phyloP scores from a whole-genome alignment of 2,888 invertebrate species.

The Nasonovia ribisnigri region DNA sequence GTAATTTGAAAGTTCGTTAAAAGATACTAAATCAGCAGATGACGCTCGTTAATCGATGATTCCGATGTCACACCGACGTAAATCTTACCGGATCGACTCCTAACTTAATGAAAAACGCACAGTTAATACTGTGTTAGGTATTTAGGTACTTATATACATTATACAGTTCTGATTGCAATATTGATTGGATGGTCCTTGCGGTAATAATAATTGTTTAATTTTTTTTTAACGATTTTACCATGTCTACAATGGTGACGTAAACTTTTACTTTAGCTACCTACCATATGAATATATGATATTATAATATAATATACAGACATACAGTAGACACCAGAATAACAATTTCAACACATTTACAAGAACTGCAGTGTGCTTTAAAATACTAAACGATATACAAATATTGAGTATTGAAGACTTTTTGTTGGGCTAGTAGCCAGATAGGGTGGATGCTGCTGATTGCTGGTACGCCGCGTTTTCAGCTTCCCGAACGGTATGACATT shows the following conservation, averaged over 20 bases:
- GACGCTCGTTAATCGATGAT: conserved; percentile 26
- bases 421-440: conserved; percentile 45
- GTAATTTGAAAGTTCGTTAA: conserved; percentile 10
- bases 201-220: neutral
- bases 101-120: neutral
- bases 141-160: neutral
- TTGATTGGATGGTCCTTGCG: neutral
- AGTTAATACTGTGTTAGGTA: neutral
- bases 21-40: neutral
- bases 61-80: neutral
- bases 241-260: neutral
- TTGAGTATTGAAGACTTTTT: neutral
- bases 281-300: neutral
- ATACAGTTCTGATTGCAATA: neutral
- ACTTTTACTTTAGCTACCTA: neutral
- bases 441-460: neutral
- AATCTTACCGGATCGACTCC: neutral
- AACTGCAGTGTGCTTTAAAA: neutral
- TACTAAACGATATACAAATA: neutral
- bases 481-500: conserved; percentile 47
- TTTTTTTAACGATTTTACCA: neutral
- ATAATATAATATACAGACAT: too few species aligned
- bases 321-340: neutral
- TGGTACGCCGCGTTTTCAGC: conserved; percentile 24
- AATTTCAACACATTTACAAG: neutral